These are phyloP conservation scores for Eumeta japonica DNA, from an alignment of 1,140 invertebrate species.

Conservation along the genomic window DNA sequence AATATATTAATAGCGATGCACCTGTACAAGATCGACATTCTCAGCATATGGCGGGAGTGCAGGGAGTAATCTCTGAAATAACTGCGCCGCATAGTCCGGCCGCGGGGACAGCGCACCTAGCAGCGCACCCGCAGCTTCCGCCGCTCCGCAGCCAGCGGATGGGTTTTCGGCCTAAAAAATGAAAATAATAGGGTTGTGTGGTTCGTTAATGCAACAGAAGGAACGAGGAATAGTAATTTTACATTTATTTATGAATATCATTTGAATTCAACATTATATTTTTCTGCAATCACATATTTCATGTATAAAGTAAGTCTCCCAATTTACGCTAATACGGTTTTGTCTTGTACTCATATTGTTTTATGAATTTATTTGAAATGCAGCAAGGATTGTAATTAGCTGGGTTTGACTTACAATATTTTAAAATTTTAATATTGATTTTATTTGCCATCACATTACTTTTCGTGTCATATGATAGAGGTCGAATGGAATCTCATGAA, in stretches of 20 bases:
- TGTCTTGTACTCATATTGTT: no score
- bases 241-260: not conserved
- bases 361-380: no score
- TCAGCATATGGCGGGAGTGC: slow-evolving; percentile 24
- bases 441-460: no score
- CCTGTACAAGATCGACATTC: slow-evolving; percentile 21
- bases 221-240: not conserved
- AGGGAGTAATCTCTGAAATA: slow-evolving; percentile 26
- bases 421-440: no score
- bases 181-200: not conserved
- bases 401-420: no score
- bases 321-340: no score
- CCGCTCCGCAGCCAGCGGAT: not conserved
- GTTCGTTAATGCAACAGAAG: not conserved
- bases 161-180: not conserved
- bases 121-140: slow-evolving; percentile 25
- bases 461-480: no score
- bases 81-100: slow-evolving; percentile 21
- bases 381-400: no score
- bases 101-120: slow-evolving; percentile 26
- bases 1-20: slow-evolving; percentile 12
- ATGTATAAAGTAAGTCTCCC: no score
- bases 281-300: no score
- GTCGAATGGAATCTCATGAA: no score
- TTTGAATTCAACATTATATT: no score